These are phyloP conservation scores for Capromys pilorides DNA, from an alignment of 2,797 vertebrate genomes.

Conservation along the genomic window DNA sequence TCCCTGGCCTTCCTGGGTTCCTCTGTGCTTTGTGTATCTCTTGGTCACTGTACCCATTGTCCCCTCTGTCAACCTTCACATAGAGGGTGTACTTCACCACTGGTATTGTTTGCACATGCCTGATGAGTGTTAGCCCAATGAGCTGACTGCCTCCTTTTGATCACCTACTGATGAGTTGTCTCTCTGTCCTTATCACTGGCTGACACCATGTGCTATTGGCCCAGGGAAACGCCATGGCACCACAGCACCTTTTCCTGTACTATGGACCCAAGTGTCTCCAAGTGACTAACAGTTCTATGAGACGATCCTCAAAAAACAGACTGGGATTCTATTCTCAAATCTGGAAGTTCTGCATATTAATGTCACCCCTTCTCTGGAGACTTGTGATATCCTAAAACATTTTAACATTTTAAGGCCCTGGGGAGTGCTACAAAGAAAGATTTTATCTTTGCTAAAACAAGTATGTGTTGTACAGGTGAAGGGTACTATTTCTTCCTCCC, in stretches of 20 bases:
- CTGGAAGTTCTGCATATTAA: background rate
- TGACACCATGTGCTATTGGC: background rate
- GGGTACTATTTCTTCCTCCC: background rate
- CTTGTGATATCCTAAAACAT: background rate
- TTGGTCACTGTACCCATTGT: background rate
- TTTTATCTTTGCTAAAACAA: background rate
- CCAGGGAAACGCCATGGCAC: background rate
- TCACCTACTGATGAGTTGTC: background rate
- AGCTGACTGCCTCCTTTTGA: background rate
- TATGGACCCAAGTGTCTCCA: background rate
- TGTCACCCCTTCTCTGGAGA: background rate
- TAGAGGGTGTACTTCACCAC: background rate
- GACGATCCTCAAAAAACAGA: background rate
- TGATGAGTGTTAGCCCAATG: background rate
- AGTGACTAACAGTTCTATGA: background rate
- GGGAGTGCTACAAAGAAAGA: background rate
- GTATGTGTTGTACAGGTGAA: background rate
- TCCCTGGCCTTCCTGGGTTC: background rate
- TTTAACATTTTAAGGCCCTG: conserved; percentile 37
- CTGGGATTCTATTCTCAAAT: background rate
- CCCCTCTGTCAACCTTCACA: background rate
- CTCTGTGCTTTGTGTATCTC: background rate
- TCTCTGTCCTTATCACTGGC: background rate
- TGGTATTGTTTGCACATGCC: background rate
- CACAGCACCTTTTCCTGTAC: background rate